A percentile compares a stretch with the other conserved stretches of the same genome.
Conservation (phyloP, 2,888 invertebrate genomes). For the Ichneumoninae sp. region DNA sequence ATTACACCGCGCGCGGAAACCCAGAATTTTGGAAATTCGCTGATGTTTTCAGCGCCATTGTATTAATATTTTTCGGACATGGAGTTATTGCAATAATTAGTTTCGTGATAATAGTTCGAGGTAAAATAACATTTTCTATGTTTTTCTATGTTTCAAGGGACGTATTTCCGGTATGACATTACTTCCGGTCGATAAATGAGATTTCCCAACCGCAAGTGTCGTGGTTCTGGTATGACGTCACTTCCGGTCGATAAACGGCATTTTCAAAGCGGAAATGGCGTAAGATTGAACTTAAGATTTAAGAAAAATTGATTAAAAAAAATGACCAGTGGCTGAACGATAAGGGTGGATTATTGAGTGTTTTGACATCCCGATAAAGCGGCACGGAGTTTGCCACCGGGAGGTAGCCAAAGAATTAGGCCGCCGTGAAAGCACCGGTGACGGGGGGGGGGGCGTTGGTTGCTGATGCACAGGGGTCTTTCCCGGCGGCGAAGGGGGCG, state of each 20-base stretch:
- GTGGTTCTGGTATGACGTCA: too few relatives aligned
- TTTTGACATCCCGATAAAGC: background rate
- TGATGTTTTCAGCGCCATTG: conserved; percentile 36
- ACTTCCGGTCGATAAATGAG: background rate
- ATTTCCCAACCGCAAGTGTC: too few relatives aligned
- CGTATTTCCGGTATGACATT: background rate
- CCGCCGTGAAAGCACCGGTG: background rate
- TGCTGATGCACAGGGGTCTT: conserved; percentile 69
- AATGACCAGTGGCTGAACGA: too few relatives aligned
- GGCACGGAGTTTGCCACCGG: background rate
- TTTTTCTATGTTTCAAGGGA: too few relatives aligned
- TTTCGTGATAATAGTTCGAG: background rate
- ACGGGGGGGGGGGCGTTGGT: conserved; percentile 56
- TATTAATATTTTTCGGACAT: conserved; percentile 2
- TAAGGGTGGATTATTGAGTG: too few relatives aligned
- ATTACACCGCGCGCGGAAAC: conserved; percentile 41
- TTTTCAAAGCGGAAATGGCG: too few relatives aligned
- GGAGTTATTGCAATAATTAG: conserved; percentile 11
- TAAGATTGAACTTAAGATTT: too few relatives aligned
- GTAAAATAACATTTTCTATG: background rate
- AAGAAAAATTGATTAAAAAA: too few relatives aligned
- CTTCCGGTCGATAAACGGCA: too few relatives aligned
- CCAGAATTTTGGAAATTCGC: conserved; percentile 46
- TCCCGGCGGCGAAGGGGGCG: background rate
- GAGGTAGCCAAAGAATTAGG: background rate